Percentiles rank a stretch among this genome's conserved stretches.
Conservation (phyloP, 2,113 vertebrate species). For the Cochlearius cochlearius region DNA sequence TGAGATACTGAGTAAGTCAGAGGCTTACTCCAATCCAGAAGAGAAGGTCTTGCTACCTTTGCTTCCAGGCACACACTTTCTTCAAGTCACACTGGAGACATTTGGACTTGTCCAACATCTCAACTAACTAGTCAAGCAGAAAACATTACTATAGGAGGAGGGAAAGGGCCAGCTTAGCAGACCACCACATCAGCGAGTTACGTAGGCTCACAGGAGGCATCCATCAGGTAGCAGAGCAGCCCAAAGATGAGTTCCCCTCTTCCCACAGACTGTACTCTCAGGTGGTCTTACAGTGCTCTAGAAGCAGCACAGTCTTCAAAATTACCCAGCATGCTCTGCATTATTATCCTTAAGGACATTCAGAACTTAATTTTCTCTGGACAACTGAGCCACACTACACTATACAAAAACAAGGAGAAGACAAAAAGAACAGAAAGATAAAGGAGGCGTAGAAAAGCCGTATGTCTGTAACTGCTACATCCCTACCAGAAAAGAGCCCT, state of each 20-base stretch:
- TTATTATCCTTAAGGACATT: not conserved
- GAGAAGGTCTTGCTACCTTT: not conserved
- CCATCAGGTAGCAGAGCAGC: not conserved
- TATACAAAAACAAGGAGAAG: not conserved
- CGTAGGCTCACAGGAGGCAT: not conserved
- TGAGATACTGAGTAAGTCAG: not conserved
- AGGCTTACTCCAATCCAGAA: not conserved
- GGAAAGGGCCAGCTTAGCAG: not conserved
- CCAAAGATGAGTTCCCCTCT: not conserved
- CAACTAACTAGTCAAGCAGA: not conserved
- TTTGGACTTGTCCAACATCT: not conserved
- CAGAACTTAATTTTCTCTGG: not conserved
- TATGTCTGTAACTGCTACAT: not conserved
- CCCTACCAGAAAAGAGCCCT: not conserved
- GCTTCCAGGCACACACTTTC: not conserved
- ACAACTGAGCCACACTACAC: not conserved
- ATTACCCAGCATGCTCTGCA: not conserved
- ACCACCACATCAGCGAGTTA: not conserved
- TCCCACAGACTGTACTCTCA: not conserved
- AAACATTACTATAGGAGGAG: not conserved
- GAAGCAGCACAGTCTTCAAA: not conserved
- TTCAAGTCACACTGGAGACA: not conserved
- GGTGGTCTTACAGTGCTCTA: accelerated
- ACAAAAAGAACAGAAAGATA: not conserved
- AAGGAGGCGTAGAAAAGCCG: not conserved